A percentile compares a stretch with the other conserved stretches of the same genome.
phyloP scores from a whole-genome alignment of 2,797 vertebrate genomes.

The Chromobotia macracanthus region DNA sequence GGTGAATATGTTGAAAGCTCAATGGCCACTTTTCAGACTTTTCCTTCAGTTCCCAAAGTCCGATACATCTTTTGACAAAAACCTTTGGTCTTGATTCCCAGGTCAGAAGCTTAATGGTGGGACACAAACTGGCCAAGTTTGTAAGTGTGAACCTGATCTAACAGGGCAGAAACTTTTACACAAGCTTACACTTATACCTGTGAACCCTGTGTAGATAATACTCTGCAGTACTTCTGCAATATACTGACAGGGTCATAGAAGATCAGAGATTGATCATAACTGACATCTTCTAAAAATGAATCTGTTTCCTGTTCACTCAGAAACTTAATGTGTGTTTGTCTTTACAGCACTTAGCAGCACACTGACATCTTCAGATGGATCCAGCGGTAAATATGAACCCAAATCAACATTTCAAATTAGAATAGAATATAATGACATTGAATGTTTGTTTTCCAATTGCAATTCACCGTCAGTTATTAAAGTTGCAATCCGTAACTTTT shows the following conservation, averaged over 20 bases:
- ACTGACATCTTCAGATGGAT: constrained; percentile 45
- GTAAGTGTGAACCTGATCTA: constrained; percentile 50
- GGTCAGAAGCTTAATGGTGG: constrained; percentile 62
- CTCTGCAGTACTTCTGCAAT: neutral
- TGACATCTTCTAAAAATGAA: too few relatives aligned
- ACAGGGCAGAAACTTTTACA: constrained; percentile 35
- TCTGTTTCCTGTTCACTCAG: neutral
- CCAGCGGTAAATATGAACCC: constrained; percentile 50
- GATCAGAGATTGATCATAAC: neutral
- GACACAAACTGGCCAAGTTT: constrained; percentile 50
- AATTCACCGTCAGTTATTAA: neutral
- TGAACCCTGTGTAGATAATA: constrained; percentile 7
- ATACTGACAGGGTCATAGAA: neutral
- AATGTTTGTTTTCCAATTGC: neutral
- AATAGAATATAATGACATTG: neutral
- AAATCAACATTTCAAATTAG: neutral
- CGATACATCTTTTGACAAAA: constrained; percentile 52
- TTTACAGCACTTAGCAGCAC: constrained; percentile 55
- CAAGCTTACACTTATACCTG: constrained; percentile 14
- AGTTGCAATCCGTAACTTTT: neutral
- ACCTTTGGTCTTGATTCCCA: constrained; percentile 52
- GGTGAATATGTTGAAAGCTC: constrained; percentile 49
- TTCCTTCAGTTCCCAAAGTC: constrained; percentile 32
- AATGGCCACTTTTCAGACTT: constrained; percentile 34
- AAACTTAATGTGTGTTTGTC: constrained; percentile 26